These are phyloP conservation scores for Sebastes schlegelii DNA, from an alignment of 2,113 vertebrate genomes.

Conservation along the genomic window DNA sequence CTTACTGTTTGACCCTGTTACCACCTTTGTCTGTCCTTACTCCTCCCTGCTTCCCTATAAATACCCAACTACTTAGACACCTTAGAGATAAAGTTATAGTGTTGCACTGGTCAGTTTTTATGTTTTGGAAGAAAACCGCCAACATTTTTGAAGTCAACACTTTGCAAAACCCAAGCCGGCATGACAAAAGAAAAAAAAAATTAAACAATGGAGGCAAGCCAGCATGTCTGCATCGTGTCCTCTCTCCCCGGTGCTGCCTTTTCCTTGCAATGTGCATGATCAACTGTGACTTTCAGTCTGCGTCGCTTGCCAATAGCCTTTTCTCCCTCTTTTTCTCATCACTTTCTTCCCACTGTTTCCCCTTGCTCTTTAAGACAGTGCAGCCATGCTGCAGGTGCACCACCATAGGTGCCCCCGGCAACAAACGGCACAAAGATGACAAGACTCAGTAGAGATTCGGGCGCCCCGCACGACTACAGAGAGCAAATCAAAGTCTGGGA, in stretches of 20 bases:
- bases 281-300: conserved; percentile 48
- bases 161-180: conserved; percentile 26
- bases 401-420: conserved; percentile 12
- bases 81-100: neutral
- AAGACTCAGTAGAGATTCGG: conserved; percentile 24
- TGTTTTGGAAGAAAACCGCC: conserved; percentile 5
- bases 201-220: conserved; percentile 43
- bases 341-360: conserved; percentile 20
- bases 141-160: conserved; percentile 14
- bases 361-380: conserved; percentile 35
- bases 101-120: conserved; percentile 11
- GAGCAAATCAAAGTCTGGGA: conserved; percentile 54
- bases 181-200: conserved; percentile 8
- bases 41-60: neutral
- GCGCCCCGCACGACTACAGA: conserved; percentile 7
- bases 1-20: conserved; percentile 23
- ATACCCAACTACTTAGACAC: neutral
- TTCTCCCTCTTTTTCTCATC: conserved; percentile 19
- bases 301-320: conserved; percentile 26
- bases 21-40: conserved; percentile 4
- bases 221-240: conserved; percentile 45
- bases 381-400: conserved; percentile 44
- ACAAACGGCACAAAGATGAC: conserved; percentile 41
- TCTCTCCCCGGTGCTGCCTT: conserved; percentile 40
- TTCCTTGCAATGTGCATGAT: conserved; percentile 58